A percentile compares a stretch with the other conserved stretches of the same genome.
phyloP scores from a whole-genome alignment of 2,113 vertebrate species.

The Opisthocomus hoazin region DNA sequence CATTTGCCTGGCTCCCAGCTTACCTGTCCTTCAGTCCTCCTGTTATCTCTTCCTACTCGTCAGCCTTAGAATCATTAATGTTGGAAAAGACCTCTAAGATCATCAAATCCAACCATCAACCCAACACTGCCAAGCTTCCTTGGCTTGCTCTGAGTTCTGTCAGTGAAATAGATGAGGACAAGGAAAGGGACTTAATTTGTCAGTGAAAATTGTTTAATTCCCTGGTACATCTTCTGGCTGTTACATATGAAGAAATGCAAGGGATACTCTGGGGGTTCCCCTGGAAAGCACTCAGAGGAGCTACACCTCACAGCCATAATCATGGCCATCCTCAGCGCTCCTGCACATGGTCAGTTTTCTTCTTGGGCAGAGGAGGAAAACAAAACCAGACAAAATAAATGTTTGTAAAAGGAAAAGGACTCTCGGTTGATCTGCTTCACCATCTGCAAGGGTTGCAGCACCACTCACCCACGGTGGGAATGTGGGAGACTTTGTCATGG shows the following conservation, averaged over 20 bases:
- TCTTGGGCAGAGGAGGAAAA: neutral
- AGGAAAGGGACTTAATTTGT: neutral
- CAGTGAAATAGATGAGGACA: neutral
- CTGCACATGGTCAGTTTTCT: neutral
- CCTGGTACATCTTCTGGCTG: neutral
- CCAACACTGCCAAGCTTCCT: no score
- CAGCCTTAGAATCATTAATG: no score
- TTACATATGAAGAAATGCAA: neutral
- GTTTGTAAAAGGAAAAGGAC: neutral
- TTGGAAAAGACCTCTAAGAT: no score
- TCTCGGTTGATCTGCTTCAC: neutral
- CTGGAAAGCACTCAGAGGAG: neutral
- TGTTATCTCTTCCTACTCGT: neutral
- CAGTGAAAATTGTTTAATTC: neutral
- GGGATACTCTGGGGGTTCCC: neutral
- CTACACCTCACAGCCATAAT: neutral
- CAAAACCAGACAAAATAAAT: neutral
- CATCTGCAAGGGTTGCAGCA: neutral
- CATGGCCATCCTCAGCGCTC: neutral
- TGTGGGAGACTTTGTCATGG: neutral
- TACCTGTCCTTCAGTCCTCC: neutral
- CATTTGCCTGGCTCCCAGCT: neutral
- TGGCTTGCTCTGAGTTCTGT: neutral
- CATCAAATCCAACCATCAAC: no score
- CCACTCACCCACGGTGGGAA: accelerated